Base-by-base conservation (phyloP, 2,113 vertebrate genomes). In the Oncorhynchus clarkii region DNA sequence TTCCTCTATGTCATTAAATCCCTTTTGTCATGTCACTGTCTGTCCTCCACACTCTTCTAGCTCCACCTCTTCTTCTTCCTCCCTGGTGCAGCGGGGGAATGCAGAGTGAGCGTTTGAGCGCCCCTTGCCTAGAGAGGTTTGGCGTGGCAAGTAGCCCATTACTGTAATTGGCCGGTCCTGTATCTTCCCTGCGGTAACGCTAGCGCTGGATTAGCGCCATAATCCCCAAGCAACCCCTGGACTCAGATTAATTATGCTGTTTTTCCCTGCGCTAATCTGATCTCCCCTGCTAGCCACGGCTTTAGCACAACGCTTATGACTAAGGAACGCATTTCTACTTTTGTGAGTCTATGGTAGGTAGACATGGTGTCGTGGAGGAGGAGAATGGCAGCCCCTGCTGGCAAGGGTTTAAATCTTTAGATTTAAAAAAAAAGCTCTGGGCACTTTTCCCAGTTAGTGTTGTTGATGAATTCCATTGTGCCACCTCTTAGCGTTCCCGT, bases 111-210 rank as follows among this genome's bases (percentile, higher is more conserved):
- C 90, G 88, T 87, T 88, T 83, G 90, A 91, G 88, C 88, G 83
- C 90, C 88, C 89, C 88, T 89, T 92, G 91, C 89, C 92, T 91
- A 86, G 90, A 88, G 84, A 93, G 93, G 93, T 93, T 90, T 90
- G 92, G 91, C 91, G 92, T 94, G 93, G 94, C 93, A 94, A 94
- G 93, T 94, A 94, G 85, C 71, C 69, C 51, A 57, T 80, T 71
- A 78, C 68, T 80, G 73, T 79, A 86, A 87, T 90, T 88, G 93
- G 91, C 89, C 80, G 80, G 86, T 92, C 92, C 89, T 88, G 84
- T 91, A 91, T 83, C 80, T 82, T 85, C 80, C 84, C 82, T 60
- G 74, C 87, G 74, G 89, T 89, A 81, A 88, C 85, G 90, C 80
- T 90, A 86, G 88, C 69, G 87, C 88, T 88, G 92, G 92, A 92